Percentiles rank a stretch among this genome's conserved stretches.
Conservation (phyloP, 2,113 vertebrate genomes). For the Protomyctophum bolini region DNA sequence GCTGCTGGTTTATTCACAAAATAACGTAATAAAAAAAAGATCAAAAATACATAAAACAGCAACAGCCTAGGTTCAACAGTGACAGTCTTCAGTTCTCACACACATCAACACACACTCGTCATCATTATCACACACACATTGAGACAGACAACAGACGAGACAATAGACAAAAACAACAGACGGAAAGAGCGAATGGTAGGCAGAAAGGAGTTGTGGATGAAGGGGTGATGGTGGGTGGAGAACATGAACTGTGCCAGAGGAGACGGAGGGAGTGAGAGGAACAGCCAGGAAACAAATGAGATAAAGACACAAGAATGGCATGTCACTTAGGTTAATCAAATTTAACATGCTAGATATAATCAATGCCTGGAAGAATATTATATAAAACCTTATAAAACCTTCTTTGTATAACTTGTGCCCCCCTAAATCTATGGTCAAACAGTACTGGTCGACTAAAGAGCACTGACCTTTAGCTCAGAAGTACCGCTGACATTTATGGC, state of each 20-base stretch:
- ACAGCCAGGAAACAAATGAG: not conserved
- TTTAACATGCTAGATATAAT: not conserved
- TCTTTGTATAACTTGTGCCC: too few species aligned
- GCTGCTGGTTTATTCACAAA: too few species aligned
- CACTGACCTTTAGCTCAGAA: constrained; percentile 3
- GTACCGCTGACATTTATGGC: constrained; percentile 12
- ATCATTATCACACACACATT: too few species aligned
- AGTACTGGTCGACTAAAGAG: not conserved
- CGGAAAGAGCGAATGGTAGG: not conserved
- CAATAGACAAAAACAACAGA: not conserved
- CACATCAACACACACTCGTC: not conserved
- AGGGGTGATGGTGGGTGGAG: not conserved
- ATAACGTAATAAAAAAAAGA: too few species aligned
- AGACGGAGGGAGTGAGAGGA: not conserved
- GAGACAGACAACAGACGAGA: not conserved
- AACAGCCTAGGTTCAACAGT: too few species aligned
- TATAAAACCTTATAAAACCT: too few species aligned
- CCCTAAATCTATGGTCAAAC: not conserved
- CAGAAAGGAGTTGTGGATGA: not conserved
- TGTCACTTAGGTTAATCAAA: not conserved
- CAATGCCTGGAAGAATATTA: too few species aligned
- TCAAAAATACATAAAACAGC: too few species aligned
- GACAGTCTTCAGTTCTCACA: not conserved
- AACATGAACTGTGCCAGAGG: constrained; percentile 6
- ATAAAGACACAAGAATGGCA: not conserved